A percentile compares a stretch with the other conserved stretches of the same genome.
Evolutionary conservation across 2,888 invertebrate genomes (phyloP).

Genomic region (Saturnia pavonia): DNA sequence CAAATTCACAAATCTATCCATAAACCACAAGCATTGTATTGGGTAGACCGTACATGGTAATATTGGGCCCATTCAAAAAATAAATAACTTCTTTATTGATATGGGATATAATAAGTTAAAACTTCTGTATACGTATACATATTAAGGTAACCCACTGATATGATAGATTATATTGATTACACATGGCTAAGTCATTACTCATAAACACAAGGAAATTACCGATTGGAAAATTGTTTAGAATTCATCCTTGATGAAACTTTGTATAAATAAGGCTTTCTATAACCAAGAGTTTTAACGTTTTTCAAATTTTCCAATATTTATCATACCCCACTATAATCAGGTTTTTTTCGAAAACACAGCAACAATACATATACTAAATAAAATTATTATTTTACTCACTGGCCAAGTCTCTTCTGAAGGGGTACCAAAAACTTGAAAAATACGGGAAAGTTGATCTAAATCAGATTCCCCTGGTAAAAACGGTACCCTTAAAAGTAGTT

Average conservation of each 20-base stretch:
- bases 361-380: neutral
- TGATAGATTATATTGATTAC: too few species aligned
- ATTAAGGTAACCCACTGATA: too few species aligned
- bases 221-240: neutral
- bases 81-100: neutral
- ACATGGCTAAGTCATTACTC: too few species aligned
- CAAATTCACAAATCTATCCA: neutral
- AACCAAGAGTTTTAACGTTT: too few species aligned
- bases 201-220: neutral
- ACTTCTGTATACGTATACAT: neutral
- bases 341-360: neutral
- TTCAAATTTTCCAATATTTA: neutral
- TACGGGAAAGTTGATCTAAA: conserved; percentile 96
- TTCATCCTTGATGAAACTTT: neutral
- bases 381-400: conserved; percentile 63
- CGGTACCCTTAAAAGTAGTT: conserved; percentile 93
- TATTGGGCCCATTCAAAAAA: neutral
- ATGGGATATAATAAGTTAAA: neutral
- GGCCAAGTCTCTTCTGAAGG: conserved; percentile 97
- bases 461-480: conserved; percentile 98
- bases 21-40: neutral
- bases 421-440: conserved; percentile 97
- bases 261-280: neutral
- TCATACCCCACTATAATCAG: too few species aligned
- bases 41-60: neutral